Conservation (phyloP, 2,888 invertebrate genomes). For the Hirtodrosophila trivittata region DNA sequence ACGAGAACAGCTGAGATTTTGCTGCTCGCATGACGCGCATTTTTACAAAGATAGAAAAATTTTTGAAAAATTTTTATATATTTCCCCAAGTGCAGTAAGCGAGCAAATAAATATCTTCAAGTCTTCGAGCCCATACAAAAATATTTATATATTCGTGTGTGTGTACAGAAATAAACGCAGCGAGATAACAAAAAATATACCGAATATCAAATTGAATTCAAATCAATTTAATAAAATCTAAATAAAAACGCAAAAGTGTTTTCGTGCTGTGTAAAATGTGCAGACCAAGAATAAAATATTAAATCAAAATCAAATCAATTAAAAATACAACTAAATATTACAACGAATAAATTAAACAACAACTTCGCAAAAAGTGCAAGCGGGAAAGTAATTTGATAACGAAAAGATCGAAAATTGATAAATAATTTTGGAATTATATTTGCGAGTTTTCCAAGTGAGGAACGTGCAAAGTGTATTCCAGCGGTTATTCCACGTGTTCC, state of each 20-base stretch:
- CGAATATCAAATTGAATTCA: slow-evolving; percentile 2
- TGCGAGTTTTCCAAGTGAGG: slow-evolving; percentile 39
- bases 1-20: slow-evolving; percentile 84
- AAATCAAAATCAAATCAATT: slow-evolving; percentile 43
- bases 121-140: slow-evolving; percentile 22
- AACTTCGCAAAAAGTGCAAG: slow-evolving; percentile 31
- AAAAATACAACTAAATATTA: slow-evolving; percentile 24
- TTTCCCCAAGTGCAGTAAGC: slow-evolving; percentile 44
- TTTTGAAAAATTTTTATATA: slow-evolving; percentile 46
- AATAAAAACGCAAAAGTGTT: slow-evolving; percentile 36
- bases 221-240: slow-evolving; percentile 8
- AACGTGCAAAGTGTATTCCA: slow-evolving; percentile 80
- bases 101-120: slow-evolving; percentile 45
- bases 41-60: slow-evolving; percentile 65
- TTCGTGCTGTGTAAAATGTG: slow-evolving; percentile 49
- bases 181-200: slow-evolving; percentile 14
- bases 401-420: slow-evolving; percentile 3
- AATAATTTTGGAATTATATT: slow-evolving; percentile 5
- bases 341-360: slow-evolving; percentile 14
- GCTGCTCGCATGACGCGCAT: slow-evolving; percentile 83
- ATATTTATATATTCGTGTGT: slow-evolving; percentile 31
- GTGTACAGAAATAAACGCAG: slow-evolving; percentile 15
- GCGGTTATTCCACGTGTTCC: slow-evolving; percentile 77
- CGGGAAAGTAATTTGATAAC: slow-evolving; percentile 21
- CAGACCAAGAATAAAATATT: slow-evolving; percentile 44